Evolutionary conservation across 2,797 vertebrate genomes (phyloP), one percentile per base, ranked within the genome.

Genomic region (Arrhamphus sclerolepis): DNA sequence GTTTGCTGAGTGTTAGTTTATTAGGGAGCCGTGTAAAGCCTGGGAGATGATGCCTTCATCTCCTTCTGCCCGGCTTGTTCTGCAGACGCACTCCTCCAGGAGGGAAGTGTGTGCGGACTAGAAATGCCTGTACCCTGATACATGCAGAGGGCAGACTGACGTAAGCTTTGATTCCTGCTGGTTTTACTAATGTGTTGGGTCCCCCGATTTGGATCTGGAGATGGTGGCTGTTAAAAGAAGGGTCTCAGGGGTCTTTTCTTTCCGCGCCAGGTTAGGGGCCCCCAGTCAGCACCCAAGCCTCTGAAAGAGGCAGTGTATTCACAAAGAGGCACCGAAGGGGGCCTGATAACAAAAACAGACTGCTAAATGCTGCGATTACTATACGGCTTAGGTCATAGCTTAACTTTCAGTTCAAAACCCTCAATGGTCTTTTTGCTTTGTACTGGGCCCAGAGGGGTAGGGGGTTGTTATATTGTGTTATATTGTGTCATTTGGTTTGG

Each of bases 301-400:
- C 69, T 92, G 83, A 91, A 88, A 90, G 86, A 78, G 73, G 53
- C 84, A 66, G 80, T 84, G 78, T 85, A 71, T 87, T 90, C 89
- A 87, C 67, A 61, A 77, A 73, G 77, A 80, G 87, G 89, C 82
- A 62, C 81, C 84, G 78, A 83, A 78, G 79, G 82, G 84, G 80
- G 43, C 77, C 68, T 75, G 72, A 85, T 84, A 87, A 89, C 90
- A 86, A 92, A 90, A 90, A 83, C 89, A 84, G 86, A 65, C 81
- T 72, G 64, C 85, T 82, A 91, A 90, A 91, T 84, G 76, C 80
- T 80, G 71, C 64, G 83, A 89, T 91, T 90, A 89, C 81, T 84
- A 80, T 80, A 82, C 66, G 57, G 76, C 83, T 85, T 71, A 83
- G 85, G 85, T 91, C 86, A 84, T 62, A 62, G 64, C 76, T 59